Evolutionary conservation across 2,113 vertebrate species (phyloP).

Genomic region (Calypte anna): DNA sequence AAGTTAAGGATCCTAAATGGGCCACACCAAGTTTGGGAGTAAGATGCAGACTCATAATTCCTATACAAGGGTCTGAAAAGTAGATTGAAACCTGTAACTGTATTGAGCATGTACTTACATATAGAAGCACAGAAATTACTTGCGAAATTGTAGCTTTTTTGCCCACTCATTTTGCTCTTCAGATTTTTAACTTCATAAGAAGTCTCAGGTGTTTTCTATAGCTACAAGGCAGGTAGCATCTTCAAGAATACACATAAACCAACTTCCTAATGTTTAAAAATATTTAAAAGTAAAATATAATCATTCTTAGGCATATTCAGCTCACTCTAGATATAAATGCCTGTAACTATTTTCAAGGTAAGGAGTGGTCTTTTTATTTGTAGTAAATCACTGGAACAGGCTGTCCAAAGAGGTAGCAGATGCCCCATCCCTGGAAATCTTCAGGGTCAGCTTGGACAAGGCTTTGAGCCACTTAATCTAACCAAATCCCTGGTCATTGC

Average conservation of each 20-base stretch:
- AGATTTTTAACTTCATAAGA: neutral
- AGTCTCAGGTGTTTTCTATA: neutral
- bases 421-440: neutral
- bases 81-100: neutral
- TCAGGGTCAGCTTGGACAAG: neutral
- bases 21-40: neutral
- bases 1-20: neutral
- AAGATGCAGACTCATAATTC: neutral
- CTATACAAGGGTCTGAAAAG: neutral
- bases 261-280: neutral
- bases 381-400: neutral
- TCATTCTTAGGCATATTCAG: neutral
- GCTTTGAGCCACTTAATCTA: neutral
- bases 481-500: neutral
- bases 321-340: neutral
- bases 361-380: neutral
- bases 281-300: neutral
- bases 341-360: neutral
- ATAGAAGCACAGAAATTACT: neutral
- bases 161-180: neutral
- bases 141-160: neutral
- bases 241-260: neutral
- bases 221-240: neutral
- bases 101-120: neutral
- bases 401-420: neutral